Evolutionary conservation across 1,140 invertebrate species (phyloP).

Genomic region (Diploscapter pachys): DNA sequence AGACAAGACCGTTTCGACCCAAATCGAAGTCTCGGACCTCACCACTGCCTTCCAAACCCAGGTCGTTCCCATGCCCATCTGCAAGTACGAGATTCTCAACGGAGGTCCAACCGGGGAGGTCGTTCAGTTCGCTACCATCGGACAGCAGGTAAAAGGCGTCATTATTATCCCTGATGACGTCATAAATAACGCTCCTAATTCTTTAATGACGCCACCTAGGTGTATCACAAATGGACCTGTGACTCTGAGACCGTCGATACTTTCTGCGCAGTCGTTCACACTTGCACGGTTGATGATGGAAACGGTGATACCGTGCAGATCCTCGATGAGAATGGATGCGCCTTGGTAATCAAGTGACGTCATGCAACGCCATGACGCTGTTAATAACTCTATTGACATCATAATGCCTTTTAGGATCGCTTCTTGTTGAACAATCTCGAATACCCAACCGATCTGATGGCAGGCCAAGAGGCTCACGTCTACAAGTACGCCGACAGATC

Average conservation of each 20-base stretch:
- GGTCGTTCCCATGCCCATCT: constrained; percentile 43
- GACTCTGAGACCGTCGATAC: constrained; percentile 42
- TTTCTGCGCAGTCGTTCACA: constrained; percentile 44
- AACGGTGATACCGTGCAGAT: constrained; percentile 41
- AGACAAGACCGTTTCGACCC: constrained; percentile 41
- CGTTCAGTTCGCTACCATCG: constrained; percentile 39
- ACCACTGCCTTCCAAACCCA: constrained; percentile 46
- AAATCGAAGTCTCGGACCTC: constrained; percentile 44
- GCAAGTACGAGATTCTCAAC: constrained; percentile 42
- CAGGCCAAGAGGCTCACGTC: constrained; percentile 45
- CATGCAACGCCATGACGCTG: not conserved
- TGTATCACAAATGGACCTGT: constrained; percentile 47
- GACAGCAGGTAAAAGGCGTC: constrained; percentile 29
- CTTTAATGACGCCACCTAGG: not conserved
- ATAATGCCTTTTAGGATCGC: constrained; percentile 2
- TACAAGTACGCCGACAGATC: constrained; percentile 44
- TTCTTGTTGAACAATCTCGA: constrained; percentile 43
- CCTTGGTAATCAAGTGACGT: constrained; percentile 29
- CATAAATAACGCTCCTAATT: not conserved
- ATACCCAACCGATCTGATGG: constrained; percentile 44
- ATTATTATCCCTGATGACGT: not conserved
- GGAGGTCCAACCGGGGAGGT: constrained; percentile 44
- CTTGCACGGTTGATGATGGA: constrained; percentile 43
- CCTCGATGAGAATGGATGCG: constrained; percentile 42
- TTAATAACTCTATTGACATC: not conserved